Conservation (phyloP, 92 coral and sea anemone genomes). For the Parazoanthus darwini region DNA sequence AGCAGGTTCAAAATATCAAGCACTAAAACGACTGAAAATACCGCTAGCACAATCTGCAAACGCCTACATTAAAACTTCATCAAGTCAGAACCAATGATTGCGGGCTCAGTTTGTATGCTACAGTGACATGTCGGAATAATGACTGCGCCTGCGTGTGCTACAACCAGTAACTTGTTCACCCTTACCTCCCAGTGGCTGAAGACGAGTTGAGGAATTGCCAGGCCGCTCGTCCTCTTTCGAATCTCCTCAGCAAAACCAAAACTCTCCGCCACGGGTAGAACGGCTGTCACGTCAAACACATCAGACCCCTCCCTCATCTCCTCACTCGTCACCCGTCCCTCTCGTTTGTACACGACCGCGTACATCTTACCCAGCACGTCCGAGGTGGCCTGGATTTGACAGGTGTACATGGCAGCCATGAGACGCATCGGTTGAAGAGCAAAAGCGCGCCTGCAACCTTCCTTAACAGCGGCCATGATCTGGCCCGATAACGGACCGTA, state of each 20-base stretch:
- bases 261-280: constrained; percentile 97
- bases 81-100: too few relatives aligned
- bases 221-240: constrained; percentile 92
- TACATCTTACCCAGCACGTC: constrained; percentile 98
- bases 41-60: not conserved
- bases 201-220: constrained; percentile 93
- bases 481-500: constrained; percentile 94
- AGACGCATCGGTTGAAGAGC: constrained; percentile 92
- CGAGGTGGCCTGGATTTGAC: constrained; percentile 96
- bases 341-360: constrained; percentile 90
- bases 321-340: constrained; percentile 94
- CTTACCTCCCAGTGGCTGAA: constrained; percentile 99
- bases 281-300: constrained; percentile 96
- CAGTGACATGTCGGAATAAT: too few relatives aligned
- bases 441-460: constrained; percentile 97
- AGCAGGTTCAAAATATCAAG: too few relatives aligned
- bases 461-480: constrained; percentile 95
- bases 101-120: not conserved
- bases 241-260: constrained; percentile 98
- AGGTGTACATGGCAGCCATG: constrained; percentile 99
- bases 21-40: too few relatives aligned
- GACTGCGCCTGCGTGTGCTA: not conserved
- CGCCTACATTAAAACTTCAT: not conserved
- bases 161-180: not conserved
- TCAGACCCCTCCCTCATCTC: constrained; percentile 98